phyloP scores from a whole-genome alignment of 2,797 vertebrate genomes.

The Pangasius larnaudii region DNA sequence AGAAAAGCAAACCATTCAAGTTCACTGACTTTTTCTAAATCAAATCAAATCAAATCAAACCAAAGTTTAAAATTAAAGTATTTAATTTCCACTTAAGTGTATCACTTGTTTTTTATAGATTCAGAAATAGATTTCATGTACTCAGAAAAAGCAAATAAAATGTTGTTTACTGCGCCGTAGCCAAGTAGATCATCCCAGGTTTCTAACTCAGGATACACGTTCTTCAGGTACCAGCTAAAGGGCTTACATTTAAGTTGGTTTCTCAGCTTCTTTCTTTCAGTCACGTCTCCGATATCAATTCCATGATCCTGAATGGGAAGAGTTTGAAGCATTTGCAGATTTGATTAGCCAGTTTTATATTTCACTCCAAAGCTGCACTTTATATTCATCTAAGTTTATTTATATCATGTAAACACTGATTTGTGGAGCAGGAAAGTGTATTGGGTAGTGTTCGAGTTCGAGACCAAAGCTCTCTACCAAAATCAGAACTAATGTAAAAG shows the following conservation, averaged over 20 bases:
- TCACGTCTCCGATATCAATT: constrained; percentile 79
- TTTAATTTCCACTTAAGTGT: neutral
- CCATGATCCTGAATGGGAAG: constrained; percentile 70
- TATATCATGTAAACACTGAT: neutral
- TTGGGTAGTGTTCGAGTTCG: neutral
- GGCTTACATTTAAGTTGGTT: constrained; percentile 78
- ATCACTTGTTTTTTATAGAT: neutral
- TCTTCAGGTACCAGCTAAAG: constrained; percentile 83
- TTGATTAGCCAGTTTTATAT: neutral
- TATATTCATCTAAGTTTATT: neutral
- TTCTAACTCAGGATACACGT: constrained; percentile 73
- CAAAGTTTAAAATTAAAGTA: no score
- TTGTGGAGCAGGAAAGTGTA: neutral
- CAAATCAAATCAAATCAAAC: neutral
- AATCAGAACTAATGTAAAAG: neutral
- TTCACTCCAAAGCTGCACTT: neutral
- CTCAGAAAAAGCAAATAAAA: neutral
- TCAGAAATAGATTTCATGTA: neutral
- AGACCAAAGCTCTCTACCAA: neutral
- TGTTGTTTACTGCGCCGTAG: constrained; percentile 70
- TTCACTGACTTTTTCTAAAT: neutral
- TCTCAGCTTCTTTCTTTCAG: constrained; percentile 76
- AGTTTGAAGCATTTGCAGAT: neutral
- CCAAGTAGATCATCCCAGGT: constrained; percentile 57
- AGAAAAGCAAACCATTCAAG: neutral